These are phyloP conservation scores for Procapra przewalskii DNA, from an alignment of 2,113 vertebrate genomes.

Conservation along the genomic window DNA sequence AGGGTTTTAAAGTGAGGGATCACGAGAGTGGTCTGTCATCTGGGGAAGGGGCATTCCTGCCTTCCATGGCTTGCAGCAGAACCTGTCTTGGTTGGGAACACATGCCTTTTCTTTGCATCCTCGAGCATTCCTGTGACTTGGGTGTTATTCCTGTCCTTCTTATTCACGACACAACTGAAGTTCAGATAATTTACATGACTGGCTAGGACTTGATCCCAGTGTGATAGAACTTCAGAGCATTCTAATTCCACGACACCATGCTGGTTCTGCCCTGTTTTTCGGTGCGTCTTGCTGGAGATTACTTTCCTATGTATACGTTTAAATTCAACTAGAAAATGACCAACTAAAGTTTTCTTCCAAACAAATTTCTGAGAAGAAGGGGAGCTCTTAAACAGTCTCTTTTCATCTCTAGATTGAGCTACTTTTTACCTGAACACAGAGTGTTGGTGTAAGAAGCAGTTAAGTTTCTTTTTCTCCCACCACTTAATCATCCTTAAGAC, in stretches of 20 bases:
- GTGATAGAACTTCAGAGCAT: neutral
- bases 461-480: neutral
- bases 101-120: neutral
- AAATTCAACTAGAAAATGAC: conserved; percentile 15
- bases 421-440: neutral
- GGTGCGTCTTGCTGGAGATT: neutral
- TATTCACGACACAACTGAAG: neutral
- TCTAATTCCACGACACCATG: neutral
- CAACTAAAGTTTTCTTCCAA: neutral
- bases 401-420: neutral
- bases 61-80: neutral
- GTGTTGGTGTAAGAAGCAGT: neutral
- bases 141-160: neutral
- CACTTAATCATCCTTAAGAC: neutral
- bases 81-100: neutral
- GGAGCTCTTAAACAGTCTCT: neutral
- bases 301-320: neutral
- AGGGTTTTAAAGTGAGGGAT: neutral
- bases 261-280: neutral
- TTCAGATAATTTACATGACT: neutral
- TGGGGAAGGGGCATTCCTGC: neutral
- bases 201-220: neutral
- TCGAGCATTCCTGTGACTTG: neutral
- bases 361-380: neutral
- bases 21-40: neutral